phyloP scores from a whole-genome alignment of 2,113 vertebrate species.

The Pseudorectes ferrugineus region DNA sequence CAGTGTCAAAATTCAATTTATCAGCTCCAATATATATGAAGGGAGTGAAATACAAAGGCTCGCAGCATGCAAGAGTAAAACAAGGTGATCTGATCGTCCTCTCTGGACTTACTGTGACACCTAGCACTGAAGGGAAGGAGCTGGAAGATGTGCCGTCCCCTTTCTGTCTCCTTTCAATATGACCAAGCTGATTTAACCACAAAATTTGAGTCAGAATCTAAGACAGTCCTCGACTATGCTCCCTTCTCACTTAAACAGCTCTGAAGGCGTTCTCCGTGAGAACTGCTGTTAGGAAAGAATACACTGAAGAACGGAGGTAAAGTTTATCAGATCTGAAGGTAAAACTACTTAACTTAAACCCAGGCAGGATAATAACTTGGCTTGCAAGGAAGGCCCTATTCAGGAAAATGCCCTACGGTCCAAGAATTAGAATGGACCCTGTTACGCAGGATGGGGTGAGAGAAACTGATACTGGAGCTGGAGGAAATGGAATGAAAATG shows the following conservation, averaged over 20 bases:
- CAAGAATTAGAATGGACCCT: background rate
- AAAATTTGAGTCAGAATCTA: background rate
- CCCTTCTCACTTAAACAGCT: background rate
- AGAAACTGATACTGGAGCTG: background rate
- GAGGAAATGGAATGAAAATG: background rate
- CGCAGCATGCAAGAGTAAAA: background rate
- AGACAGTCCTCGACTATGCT: fast-evolving
- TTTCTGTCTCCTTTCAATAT: background rate
- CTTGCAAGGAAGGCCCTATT: background rate
- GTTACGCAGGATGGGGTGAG: background rate
- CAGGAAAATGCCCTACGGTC: background rate
- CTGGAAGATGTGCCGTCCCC: background rate
- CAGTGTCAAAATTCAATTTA: background rate
- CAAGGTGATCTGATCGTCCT: background rate
- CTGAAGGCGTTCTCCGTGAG: background rate
- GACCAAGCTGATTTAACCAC: background rate
- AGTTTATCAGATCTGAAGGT: background rate
- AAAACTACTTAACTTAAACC: background rate
- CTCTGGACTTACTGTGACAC: background rate
- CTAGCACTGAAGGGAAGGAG: background rate
- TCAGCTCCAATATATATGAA: background rate
- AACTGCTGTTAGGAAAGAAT: background rate
- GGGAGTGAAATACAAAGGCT: background rate
- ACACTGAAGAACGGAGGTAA: background rate
- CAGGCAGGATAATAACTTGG: background rate